These are phyloP conservation scores for Stomatorhinus ivindoensis DNA, from an alignment of 2,113 vertebrate species.

Conservation along the genomic window DNA sequence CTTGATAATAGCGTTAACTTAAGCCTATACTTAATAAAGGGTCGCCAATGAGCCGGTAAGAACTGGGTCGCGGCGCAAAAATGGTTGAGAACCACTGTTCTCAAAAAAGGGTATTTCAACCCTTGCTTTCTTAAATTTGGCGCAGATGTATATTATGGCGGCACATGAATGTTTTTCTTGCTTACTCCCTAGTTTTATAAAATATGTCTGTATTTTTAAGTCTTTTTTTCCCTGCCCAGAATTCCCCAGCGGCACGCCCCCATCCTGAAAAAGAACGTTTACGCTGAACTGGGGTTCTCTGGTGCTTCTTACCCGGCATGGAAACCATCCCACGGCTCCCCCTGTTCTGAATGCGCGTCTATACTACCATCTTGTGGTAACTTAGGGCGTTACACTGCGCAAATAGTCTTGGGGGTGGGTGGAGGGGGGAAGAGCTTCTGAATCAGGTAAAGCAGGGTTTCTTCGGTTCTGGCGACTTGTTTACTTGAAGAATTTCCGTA, in stretches of 20 bases:
- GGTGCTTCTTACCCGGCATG: conserved; percentile 16
- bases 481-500: not conserved
- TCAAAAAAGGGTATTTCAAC: not conserved
- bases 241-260: conserved; percentile 38
- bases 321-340: not conserved
- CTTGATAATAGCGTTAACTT: too few species aligned
- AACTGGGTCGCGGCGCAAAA: too few species aligned
- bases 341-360: not conserved
- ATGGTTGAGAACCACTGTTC: not conserved
- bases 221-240: conserved; percentile 51
- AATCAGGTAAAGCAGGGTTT: not conserved
- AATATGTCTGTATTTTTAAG: conserved; percentile 40
- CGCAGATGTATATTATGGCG: not conserved
- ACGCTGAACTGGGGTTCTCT: conserved; percentile 12
- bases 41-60: too few species aligned
- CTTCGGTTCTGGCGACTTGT: not conserved
- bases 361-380: conserved; percentile 42
- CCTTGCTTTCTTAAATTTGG: conserved; percentile 8
- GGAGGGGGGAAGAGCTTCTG: not conserved
- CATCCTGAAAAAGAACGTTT: conserved; percentile 45
- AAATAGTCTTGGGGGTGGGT: not conserved
- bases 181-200: conserved; percentile 20
- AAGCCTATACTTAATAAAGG: too few species aligned
- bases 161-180: conserved; percentile 10
- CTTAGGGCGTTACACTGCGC: not conserved